These are phyloP conservation scores for Lampris incognitus DNA, from an alignment of 2,113 vertebrate genomes.

Conservation along the genomic window DNA sequence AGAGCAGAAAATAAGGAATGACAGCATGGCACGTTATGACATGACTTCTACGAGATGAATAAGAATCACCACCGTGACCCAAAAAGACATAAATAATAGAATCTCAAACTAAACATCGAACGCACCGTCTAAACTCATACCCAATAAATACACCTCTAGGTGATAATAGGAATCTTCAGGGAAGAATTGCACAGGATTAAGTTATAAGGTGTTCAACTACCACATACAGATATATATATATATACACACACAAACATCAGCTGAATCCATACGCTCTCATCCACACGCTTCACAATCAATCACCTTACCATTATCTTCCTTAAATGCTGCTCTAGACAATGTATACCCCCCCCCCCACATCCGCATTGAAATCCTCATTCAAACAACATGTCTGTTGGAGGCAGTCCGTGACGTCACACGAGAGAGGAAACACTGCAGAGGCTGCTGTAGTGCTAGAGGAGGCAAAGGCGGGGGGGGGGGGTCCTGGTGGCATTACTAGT, in stretches of 20 bases:
- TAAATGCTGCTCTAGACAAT: conserved; percentile 33
- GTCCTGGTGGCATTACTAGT: conserved; percentile 16
- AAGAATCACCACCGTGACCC: conserved; percentile 67
- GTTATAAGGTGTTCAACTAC: conserved; percentile 67
- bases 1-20: conserved; percentile 53
- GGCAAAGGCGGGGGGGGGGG: conserved; percentile 33
- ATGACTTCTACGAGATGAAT: conserved; percentile 75
- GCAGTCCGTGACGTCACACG: conserved; percentile 57
- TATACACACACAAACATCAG: conserved; percentile 73
- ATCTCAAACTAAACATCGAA: conserved; percentile 75
- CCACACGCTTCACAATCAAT: conserved; percentile 37
- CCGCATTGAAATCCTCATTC: conserved; percentile 52
- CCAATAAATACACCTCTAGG: conserved; percentile 83
- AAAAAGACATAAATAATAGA: conserved; percentile 66
- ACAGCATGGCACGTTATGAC: conserved; percentile 33
- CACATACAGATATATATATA: conserved; percentile 67
- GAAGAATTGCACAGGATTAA: conserved; percentile 81
- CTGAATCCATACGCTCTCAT: conserved; percentile 43
- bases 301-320: conserved; percentile 26
- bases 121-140: conserved; percentile 65
- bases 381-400: conserved; percentile 50
- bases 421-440: conserved; percentile 38
- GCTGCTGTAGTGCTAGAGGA: conserved; percentile 63
- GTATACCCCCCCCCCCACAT: conserved; percentile 43
- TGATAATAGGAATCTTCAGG: conserved; percentile 56